These are phyloP conservation scores for Metalampra italica DNA, from an alignment of 2,888 invertebrate genomes.

Conservation along the genomic window DNA sequence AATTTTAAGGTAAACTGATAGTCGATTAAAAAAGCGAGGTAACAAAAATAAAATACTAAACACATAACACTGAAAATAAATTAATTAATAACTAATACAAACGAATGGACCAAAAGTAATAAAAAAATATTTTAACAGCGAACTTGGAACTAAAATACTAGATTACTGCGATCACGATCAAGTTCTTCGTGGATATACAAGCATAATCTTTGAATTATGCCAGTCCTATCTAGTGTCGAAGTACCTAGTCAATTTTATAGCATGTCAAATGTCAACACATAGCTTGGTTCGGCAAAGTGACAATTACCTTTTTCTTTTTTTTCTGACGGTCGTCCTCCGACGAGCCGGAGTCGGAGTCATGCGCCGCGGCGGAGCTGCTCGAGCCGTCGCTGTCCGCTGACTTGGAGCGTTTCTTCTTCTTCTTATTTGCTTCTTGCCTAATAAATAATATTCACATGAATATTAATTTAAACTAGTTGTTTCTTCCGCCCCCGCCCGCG, in stretches of 20 bases:
- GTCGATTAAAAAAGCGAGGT: no score
- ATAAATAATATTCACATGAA: constrained; percentile 9
- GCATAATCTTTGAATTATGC: constrained; percentile 27
- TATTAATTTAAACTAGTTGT: no score
- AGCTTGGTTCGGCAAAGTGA: background rate
- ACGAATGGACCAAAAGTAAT: background rate
- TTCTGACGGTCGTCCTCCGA: constrained; percentile 58
- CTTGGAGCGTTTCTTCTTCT: constrained; percentile 79
- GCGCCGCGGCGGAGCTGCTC: constrained; percentile 62
- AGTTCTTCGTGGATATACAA: background rate
- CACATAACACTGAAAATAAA: constrained; percentile 9
- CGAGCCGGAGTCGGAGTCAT: constrained; percentile 50
- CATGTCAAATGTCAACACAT: constrained; percentile 4
- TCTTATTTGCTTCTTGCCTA: constrained; percentile 68
- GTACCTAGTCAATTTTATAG: constrained; percentile 1
- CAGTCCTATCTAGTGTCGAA: constrained; percentile 10
- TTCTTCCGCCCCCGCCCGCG: no score
- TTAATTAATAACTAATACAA: background rate
- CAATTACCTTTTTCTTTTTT: constrained; percentile 67
- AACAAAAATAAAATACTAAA: constrained; percentile 3
- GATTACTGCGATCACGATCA: background rate
- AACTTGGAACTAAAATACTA: no score
- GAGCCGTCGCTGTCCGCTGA: constrained; percentile 73
- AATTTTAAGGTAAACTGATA: no score
- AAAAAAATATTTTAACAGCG: background rate